Base-by-base conservation (phyloP, 2,888 invertebrate genomes). In the Agrochola macilenta region DNA sequence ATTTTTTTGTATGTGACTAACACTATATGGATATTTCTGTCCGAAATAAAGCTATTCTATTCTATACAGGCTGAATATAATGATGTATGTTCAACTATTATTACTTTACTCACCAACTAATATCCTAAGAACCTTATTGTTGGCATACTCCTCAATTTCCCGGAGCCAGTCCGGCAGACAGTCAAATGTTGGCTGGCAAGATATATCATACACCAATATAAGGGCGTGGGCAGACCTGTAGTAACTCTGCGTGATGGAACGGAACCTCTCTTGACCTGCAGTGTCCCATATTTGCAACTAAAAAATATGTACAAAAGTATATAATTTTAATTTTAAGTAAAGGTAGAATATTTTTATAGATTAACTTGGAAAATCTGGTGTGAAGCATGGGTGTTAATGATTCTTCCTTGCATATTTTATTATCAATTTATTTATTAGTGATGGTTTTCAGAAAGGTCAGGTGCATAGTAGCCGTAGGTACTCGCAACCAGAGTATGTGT, bases 281-380 rank as follows among this genome's bases (percentile, higher is more conserved):
- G 99, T 99, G 93, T 99, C 99, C 99, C 99, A 99, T 93, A 99
- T 99, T 98, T 99, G 99, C 79, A 99, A 97, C 99, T 99, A 90
- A 91, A 94, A 65, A 58, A 14, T 5, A 35, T 65, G 35, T 69
- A 39, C 57, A 11, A n/a, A n/a, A n/a, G n/a, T 23, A 14, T 11
- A 52, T 52, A 0, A 17, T 5, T 52, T 17, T 23, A 14, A 12
- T 14, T 43, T 69, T 14, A 2, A 39, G 8, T 63, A 23, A n/a
- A 14, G 12, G 23, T 4, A 2, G 5, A 0, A 11, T 14, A n/a
- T 23, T 23, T 52, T n/a, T 12, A 1, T 46, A 1, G 8, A 17
- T n/a, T 4, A 4, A 11, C 54, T 17, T 52, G n/a, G 17, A 35
- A 2, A 35, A n/a, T 46, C 11, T 4, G 17, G 12, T 46, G 17